Evolutionary conservation across 2,113 vertebrate genomes (phyloP).

Genomic region (Strix aluco): DNA sequence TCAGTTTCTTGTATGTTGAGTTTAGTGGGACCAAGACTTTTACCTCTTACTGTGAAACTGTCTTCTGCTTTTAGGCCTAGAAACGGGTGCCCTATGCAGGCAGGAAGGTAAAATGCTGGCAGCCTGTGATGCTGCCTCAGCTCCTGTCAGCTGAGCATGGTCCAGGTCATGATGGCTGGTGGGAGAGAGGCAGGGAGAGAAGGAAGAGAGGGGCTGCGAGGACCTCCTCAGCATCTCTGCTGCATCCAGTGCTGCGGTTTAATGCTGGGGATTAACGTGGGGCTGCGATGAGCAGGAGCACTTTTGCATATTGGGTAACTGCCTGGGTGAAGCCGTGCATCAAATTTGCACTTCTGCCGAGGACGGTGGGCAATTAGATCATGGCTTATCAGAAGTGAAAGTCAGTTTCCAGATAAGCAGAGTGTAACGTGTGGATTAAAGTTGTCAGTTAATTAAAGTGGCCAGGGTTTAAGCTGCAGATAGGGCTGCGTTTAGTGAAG

Average conservation of each 20-base stretch:
- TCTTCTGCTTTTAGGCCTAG: neutral
- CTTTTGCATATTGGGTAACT: neutral
- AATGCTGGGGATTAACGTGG: neutral
- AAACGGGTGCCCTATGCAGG: rapidly evolving
- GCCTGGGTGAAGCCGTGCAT: neutral
- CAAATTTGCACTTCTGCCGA: neutral
- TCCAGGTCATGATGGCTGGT: neutral
- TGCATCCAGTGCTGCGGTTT: neutral
- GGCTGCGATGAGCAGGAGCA: rapidly evolving
- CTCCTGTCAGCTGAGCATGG: neutral
- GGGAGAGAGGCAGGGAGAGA: neutral
- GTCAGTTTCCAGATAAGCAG: slow-evolving; percentile 5
- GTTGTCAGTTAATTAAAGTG: slow-evolving; percentile 14
- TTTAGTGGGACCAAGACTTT: neutral
- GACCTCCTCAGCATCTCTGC: neutral
- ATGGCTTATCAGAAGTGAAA: neutral
- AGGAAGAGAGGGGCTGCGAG: neutral
- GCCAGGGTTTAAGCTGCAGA: neutral
- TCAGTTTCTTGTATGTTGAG: neutral
- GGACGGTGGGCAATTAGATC: neutral
- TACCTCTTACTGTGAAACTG: neutral
- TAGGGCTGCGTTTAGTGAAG: neutral
- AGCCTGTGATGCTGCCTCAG: neutral
- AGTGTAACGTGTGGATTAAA: neutral
- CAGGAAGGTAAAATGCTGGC: rapidly evolving